Conservation (phyloP, 64 coral and sea anemone genomes). For the Dendronephthya gigantea region DNA sequence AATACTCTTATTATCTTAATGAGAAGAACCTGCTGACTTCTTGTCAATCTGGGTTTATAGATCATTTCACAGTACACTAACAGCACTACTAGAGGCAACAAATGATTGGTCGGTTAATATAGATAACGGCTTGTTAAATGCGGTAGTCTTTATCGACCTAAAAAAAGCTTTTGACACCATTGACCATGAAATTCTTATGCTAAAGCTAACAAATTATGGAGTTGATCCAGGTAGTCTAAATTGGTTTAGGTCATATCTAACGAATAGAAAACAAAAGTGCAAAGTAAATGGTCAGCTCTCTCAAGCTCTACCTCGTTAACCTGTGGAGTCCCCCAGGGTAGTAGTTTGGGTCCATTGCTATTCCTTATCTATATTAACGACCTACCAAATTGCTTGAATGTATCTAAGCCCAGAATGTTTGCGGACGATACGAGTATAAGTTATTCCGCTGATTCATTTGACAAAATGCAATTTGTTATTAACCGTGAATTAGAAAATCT, state of each 20-base stretch:
- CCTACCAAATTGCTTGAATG: constrained; percentile 3
- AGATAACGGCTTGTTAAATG: too few relatives aligned
- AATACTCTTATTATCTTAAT: too few relatives aligned
- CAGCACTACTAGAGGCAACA: too few relatives aligned
- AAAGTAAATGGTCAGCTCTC: neutral
- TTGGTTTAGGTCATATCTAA: constrained; percentile 20
- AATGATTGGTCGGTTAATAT: too few relatives aligned
- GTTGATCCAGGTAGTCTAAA: neutral
- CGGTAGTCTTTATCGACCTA: too few relatives aligned
- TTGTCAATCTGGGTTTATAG: too few relatives aligned
- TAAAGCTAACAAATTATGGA: too few relatives aligned
- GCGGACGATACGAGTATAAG: neutral
- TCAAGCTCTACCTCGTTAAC: neutral
- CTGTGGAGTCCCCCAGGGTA: constrained; percentile 27
- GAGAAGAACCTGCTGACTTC: too few relatives aligned
- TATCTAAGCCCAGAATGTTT: neutral
- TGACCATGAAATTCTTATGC: too few relatives aligned
- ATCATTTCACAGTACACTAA: too few relatives aligned
- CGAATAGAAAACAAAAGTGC: neutral
- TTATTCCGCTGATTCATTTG: neutral
- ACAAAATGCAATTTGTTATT: neutral
- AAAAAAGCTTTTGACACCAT: too few relatives aligned
- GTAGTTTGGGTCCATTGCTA: constrained; percentile 13
- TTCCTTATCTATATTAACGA: constrained; percentile 28
- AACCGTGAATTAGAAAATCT: neutral